Evolutionary conservation across 2,888 invertebrate genomes (phyloP), one percentile per base, ranked within the genome.

Genomic region (Steinernema hermaphroditum): DNA sequence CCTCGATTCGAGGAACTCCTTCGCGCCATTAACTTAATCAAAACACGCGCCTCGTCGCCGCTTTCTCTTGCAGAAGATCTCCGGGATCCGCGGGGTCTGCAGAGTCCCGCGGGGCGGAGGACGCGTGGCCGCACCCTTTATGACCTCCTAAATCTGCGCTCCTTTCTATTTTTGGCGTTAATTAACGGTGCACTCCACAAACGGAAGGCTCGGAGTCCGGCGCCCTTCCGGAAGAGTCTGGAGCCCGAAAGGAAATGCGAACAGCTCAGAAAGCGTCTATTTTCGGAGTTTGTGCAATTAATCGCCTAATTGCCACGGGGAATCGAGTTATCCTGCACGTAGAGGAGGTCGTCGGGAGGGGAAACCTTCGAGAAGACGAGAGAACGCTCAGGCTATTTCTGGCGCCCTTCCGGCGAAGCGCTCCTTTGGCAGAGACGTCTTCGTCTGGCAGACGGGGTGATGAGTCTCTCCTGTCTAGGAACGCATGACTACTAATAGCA

Each of bases 91-190:
- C 37, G 12, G 12, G 37, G 37, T 12, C 6, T 37, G 37, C 37
- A 8, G 37, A 12, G 37, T 8, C 37, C 37, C 37, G 12, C 37
- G 37, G 12, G 37, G 37, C 37, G 12, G 2, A 16, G 19, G 24
- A 22, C 50, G 50, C 62, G 62, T 62, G 62, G 62, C 32, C 8
- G 32, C 8, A 62, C 62, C 29, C 62, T 62, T 62, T 32, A 62
- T n/a, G 62, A 32, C 62, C 29, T 6, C 29, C 29, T 16, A 9
- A 62, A 62, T 62, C 4, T 29, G 32, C 62, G 29, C 27, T 16
- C 27, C 4, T 2, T 4, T 14, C 54, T 54, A 54, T 54, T 62
- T 32, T 32, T 12, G 16, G 62, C 4, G 16, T 62, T 62, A 29
- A 62, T 62, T 32, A 62, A 34, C 29, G 32, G 16, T 19, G 22